Percentiles rank a stretch among this genome's conserved stretches.
phyloP scores from a whole-genome alignment of 2,888 invertebrate species.

The Globia sparganii region DNA sequence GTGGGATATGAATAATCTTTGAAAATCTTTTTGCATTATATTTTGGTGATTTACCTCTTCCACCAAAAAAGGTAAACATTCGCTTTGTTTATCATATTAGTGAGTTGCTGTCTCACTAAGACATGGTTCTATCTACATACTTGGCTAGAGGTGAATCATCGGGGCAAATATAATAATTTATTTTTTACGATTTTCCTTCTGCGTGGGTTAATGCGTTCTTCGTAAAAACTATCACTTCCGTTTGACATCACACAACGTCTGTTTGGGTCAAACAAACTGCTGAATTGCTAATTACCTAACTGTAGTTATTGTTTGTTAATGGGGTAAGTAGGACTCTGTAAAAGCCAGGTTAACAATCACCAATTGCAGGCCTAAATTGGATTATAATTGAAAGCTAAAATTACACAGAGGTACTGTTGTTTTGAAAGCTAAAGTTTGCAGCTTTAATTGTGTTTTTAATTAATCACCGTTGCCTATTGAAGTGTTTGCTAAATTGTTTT shows the following conservation, averaged over 20 bases:
- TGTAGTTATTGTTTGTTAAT: constrained; percentile 24
- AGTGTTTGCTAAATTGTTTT: background rate
- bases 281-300: constrained; percentile 23
- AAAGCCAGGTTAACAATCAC: constrained; percentile 10
- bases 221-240: constrained; percentile 61
- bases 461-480: background rate
- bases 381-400: constrained; percentile 15
- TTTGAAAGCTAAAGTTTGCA: background rate
- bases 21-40: background rate
- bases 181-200: constrained; percentile 53
- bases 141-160: constrained; percentile 44
- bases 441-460: constrained; percentile 8
- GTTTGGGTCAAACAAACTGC: constrained; percentile 1
- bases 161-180: constrained; percentile 23
- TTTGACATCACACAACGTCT: constrained; percentile 24
- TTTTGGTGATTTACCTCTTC: no score
- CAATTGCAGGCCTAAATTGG: constrained; percentile 20
- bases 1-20: constrained; percentile 8
- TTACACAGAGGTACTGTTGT: background rate
- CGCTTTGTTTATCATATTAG: constrained; percentile 19
- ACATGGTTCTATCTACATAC: constrained; percentile 4
- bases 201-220: constrained; percentile 44
- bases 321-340: constrained; percentile 42
- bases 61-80: constrained; percentile 12
- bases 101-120: constrained; percentile 8